A percentile compares a stretch with the other conserved stretches of the same genome.
These are phyloP conservation scores for Bactericera cockerelli DNA, from an alignment of 1,140 invertebrate species.

Conservation along the genomic window DNA sequence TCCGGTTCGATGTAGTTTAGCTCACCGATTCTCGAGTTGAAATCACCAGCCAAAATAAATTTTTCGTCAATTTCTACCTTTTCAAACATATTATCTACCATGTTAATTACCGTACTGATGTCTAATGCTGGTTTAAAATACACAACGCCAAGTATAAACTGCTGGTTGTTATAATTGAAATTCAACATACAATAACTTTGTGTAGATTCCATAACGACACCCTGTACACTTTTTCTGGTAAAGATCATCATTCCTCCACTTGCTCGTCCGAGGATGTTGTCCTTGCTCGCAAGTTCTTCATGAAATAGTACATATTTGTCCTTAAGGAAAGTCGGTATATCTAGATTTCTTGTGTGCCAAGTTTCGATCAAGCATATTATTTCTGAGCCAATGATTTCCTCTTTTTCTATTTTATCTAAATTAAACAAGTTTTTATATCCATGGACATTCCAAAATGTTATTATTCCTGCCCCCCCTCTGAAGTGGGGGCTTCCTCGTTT, in stretches of 20 bases:
- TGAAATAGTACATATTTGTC: background rate
- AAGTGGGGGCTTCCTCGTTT: too few species aligned
- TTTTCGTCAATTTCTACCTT: background rate
- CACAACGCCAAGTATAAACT: background rate
- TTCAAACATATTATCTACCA: background rate
- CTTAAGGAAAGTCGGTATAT: background rate
- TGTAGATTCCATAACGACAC: background rate
- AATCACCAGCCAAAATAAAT: background rate
- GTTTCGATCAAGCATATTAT: background rate
- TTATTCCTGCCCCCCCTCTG: too few species aligned
- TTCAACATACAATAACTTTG: background rate
- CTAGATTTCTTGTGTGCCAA: background rate
- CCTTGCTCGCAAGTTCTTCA: background rate
- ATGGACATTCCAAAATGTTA: slow-evolving; percentile 1
- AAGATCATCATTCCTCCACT: background rate
- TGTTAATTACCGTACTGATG: background rate
- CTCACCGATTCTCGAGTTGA: background rate
- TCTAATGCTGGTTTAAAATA: background rate
- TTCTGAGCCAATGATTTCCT: background rate
- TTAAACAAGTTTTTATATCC: background rate
- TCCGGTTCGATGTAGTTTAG: background rate
- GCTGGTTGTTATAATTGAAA: background rate
- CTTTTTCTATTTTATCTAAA: background rate
- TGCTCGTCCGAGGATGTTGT: background rate
- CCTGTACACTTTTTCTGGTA: background rate